phyloP scores from a whole-genome alignment of 2,888 invertebrate species.

The Euproctis similis region DNA sequence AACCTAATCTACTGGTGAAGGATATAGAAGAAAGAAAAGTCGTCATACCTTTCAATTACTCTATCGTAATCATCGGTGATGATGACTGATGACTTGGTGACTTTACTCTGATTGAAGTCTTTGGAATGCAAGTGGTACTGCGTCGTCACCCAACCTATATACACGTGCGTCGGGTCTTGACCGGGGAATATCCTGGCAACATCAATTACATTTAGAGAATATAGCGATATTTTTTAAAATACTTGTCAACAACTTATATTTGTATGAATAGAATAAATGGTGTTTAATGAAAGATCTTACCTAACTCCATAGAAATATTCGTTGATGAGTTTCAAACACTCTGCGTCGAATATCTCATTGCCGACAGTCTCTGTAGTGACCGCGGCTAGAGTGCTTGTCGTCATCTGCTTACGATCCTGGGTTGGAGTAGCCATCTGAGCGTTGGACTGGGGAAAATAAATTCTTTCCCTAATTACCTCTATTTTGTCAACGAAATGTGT shows the following conservation, averaged over 20 bases:
- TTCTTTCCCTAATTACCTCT: no score
- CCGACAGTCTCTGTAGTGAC: conserved; percentile 87
- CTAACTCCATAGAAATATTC: conserved; percentile 95
- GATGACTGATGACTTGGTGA: conserved; percentile 87
- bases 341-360: conserved; percentile 90
- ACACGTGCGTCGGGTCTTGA: conserved; percentile 95
- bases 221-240: no score
- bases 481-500: no score
- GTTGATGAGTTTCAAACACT: conserved; percentile 93
- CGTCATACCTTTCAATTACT: conserved; percentile 80
- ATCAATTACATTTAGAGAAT: no score
- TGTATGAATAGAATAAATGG: no score
- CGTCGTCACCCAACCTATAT: conserved; percentile 99
- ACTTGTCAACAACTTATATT: no score
- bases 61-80: conserved; percentile 88
- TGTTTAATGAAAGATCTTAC: conserved; percentile 36
- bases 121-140: conserved; percentile 95
- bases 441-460: no score
- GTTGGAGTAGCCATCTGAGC: conserved; percentile 78
- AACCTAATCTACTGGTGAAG: no score
- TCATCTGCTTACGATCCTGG: conserved; percentile 83
- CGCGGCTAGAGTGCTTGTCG: conserved; percentile 79
- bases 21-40: no score
- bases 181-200: conserved; percentile 89
- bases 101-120: conserved; percentile 91